These are phyloP conservation scores for Cataglyphis altisquamis DNA, from an alignment of 2,888 invertebrate genomes.

Conservation along the genomic window DNA sequence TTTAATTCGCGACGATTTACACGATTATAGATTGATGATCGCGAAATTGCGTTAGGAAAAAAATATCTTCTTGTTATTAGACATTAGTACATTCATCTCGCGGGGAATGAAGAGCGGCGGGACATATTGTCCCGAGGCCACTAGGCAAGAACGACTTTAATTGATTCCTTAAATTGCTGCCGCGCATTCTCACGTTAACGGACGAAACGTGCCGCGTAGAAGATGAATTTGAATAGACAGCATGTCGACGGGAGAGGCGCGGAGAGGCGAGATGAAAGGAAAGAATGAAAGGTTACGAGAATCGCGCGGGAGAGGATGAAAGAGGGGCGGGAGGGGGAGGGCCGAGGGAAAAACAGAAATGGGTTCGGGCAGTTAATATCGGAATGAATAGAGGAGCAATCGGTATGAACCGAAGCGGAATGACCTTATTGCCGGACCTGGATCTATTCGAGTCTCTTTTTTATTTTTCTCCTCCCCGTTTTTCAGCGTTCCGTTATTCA, in stretches of 20 bases:
- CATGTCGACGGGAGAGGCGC: conserved; percentile 42
- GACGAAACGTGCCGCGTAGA: conserved; percentile 49
- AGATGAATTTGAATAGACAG: conserved; percentile 59
- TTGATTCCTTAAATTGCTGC: conserved; percentile 67
- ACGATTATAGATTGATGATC: neutral
- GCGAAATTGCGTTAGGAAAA: neutral
- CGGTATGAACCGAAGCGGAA: conserved; percentile 82
- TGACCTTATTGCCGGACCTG: conserved; percentile 80
- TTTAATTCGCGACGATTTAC: neutral
- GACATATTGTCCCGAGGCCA: conserved; percentile 47
- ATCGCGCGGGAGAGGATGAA: neutral
- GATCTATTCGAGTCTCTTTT: conserved; percentile 52
- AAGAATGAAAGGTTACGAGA: conserved; percentile 55
- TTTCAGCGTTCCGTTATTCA: conserved; percentile 22
- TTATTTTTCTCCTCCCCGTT: neutral
- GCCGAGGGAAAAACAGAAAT: conserved; percentile 74
- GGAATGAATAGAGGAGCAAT: conserved; percentile 80
- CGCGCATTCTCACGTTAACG: conserved; percentile 23
- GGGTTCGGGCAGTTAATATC: conserved; percentile 80
- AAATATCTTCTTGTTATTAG: conserved; percentile 19
- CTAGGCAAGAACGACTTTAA: conserved; percentile 60
- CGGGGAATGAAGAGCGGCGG: conserved; percentile 29
- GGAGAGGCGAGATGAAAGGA: conserved; percentile 20
- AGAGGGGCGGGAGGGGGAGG: conserved; percentile 14
- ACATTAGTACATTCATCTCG: neutral